Conservation (phyloP, 1,140 invertebrate genomes). For the Cotesia vestalis region DNA sequence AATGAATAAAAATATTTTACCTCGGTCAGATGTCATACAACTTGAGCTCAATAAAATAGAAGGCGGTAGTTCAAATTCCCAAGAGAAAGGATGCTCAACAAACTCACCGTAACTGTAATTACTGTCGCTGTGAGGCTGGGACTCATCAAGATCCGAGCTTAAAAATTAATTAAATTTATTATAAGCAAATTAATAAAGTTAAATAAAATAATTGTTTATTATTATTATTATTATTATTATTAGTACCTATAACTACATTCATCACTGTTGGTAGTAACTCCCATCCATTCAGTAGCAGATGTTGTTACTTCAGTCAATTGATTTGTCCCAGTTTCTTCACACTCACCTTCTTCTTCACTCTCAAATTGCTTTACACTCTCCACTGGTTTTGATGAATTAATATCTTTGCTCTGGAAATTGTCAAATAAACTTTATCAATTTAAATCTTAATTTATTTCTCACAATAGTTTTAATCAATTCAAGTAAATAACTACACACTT, state of each 20-base stretch:
- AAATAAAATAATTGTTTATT: too few species aligned
- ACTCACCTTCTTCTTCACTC: constrained; percentile 72
- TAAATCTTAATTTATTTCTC: too few species aligned
- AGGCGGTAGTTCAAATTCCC: constrained; percentile 79
- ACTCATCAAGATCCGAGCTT: constrained; percentile 76
- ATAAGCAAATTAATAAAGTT: too few species aligned
- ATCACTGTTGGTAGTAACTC: constrained; percentile 84
- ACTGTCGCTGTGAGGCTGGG: constrained; percentile 64
- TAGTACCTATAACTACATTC: constrained; percentile 78
- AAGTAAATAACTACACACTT: too few species aligned
- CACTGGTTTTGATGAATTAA: constrained; percentile 37
- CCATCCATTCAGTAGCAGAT: constrained; percentile 84
- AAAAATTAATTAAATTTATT: constrained; percentile 23
- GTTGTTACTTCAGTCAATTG: constrained; percentile 69
- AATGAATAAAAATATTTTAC: constrained; percentile 61
- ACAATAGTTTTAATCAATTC: too few species aligned
- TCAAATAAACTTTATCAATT: constrained; percentile 7
- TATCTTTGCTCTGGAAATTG: constrained; percentile 54
- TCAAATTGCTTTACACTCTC: constrained; percentile 58
- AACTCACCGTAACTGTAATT: constrained; percentile 65
- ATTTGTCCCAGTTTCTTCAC: constrained; percentile 66
- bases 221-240: neutral
- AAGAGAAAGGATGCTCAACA: constrained; percentile 72
- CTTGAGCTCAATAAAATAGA: constrained; percentile 77
- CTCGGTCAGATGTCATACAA: constrained; percentile 76